Percentiles rank a stretch among this genome's conserved stretches.
These are phyloP conservation scores for Armadillidium nasatum DNA, from an alignment of 1,140 invertebrate species.

Conservation along the genomic window DNA sequence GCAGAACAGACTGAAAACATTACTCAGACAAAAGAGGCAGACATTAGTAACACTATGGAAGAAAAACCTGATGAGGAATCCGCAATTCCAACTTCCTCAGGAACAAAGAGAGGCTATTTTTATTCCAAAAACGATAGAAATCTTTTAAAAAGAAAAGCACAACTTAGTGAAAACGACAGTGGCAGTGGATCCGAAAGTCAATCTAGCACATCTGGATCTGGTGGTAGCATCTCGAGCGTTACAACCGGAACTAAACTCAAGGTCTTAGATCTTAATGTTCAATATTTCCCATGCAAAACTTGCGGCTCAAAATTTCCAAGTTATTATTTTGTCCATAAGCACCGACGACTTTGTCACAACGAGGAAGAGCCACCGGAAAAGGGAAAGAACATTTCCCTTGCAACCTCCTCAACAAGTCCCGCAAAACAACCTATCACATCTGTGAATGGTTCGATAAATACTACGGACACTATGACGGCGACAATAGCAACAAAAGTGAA, in stretches of 20 bases:
- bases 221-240: background rate
- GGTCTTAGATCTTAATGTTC: slow-evolving; percentile 68
- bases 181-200: background rate
- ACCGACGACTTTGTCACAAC: slow-evolving; percentile 72
- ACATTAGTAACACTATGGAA: background rate
- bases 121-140: background rate
- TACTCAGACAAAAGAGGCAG: background rate
- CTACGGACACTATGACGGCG: no score
- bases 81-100: slow-evolving; percentile 12
- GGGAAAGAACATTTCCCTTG: background rate
- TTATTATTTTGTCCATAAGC: slow-evolving; percentile 89
- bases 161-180: background rate
- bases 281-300: slow-evolving; percentile 87
- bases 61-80: slow-evolving; percentile 10
- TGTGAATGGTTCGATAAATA: no score
- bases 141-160: no score
- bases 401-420: no score
- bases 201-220: background rate
- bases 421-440: background rate
- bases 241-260: slow-evolving; percentile 16
- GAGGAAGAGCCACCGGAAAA: slow-evolving; percentile 27
- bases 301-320: slow-evolving; percentile 86
- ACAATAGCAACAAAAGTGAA: no score
- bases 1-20: slow-evolving; percentile 39
- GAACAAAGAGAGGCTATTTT: slow-evolving; percentile 33